Conservation (phyloP, 2,888 invertebrate genomes). For the Parapristionchus giblindavisi region DNA sequence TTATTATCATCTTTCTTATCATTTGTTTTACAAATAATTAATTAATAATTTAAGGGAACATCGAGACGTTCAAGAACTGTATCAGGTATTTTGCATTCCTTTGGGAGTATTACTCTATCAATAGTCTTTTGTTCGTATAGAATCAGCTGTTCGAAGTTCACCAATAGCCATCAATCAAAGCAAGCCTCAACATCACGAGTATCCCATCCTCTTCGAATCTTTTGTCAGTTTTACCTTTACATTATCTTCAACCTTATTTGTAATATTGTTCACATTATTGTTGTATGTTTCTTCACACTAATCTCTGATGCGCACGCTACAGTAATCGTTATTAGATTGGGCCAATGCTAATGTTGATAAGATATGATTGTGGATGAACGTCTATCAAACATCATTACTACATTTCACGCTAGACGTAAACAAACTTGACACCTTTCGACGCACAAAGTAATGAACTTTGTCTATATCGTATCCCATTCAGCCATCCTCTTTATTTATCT, state of each 20-base stretch:
- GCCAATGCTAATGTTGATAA: too few relatives aligned
- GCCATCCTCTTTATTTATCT: too few relatives aligned
- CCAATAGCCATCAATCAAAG: slow-evolving; percentile 25
- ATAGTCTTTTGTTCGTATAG: not conserved
- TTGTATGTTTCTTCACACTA: too few relatives aligned
- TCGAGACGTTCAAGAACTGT: slow-evolving; percentile 11
- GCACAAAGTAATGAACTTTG: too few relatives aligned
- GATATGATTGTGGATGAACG: too few relatives aligned
- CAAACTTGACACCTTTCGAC: too few relatives aligned
- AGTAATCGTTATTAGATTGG: too few relatives aligned
- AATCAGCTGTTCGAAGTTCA: slow-evolving; percentile 19
- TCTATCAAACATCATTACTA: too few relatives aligned
- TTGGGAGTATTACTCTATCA: not conserved
- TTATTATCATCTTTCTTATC: not conserved
- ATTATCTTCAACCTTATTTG: not conserved
- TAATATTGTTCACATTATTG: too few relatives aligned
- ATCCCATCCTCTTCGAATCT: slow-evolving; percentile 24
- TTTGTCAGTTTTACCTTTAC: slow-evolving; percentile 17
- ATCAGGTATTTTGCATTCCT: not conserved
- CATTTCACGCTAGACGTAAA: too few relatives aligned
- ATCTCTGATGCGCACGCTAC: too few relatives aligned
- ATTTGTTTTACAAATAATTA: not conserved
- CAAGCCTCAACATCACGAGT: slow-evolving; percentile 10
- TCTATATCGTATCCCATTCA: too few relatives aligned
- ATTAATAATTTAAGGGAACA: not conserved